Evolutionary conservation across 1,140 invertebrate genomes (phyloP), one percentile per base, ranked within the genome.

Genomic region (Sitophilus oryzae): DNA sequence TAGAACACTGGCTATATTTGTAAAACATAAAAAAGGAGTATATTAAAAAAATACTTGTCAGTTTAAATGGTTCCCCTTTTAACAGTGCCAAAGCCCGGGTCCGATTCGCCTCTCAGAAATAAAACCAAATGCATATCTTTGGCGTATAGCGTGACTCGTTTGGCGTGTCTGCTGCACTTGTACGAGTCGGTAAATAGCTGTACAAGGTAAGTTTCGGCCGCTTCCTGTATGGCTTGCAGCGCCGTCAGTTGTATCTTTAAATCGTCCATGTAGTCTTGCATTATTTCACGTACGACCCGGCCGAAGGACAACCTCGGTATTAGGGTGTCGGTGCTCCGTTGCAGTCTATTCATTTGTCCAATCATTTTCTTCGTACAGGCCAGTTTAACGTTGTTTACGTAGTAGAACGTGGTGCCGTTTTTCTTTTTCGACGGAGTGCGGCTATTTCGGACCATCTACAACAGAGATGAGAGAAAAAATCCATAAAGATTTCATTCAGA

Each of bases 171-270:
- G 19, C 86, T 76, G 58, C 85, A 79, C 65, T 86, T 55, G 62
- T 84, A 77, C 38, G 83, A 78, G 68, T 91, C 87, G 67, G 88
- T 80, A 63, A 91, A 88, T 10, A 87, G 77, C 62, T 87, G 82
- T 14, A 85, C 82, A 9, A 90, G 50, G 65, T 87, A 90, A 57
- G 84, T 81, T 71, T 91, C 87, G 37, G 75, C 71, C 8, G 88
- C 81, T 71, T 87, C 83, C 72, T 90, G 82, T 25, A 82, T 43
- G 4, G 77, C 79, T 59, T 73, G 62, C 1, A 82, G 36, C 9
- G 84, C 84, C 4, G 64, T 46, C 3, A 59, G 55, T 58, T 85
- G 81, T 57, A 87, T 79, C 47, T 67, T 73, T 53, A 42, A 15
- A 0, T 15, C 25, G 5, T 5, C 25, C 5, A 6, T 30, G 0